Evolutionary conservation across 2,888 invertebrate species (phyloP), one percentile per base, ranked within the genome.

Genomic region (Melanostoma scalare): DNA sequence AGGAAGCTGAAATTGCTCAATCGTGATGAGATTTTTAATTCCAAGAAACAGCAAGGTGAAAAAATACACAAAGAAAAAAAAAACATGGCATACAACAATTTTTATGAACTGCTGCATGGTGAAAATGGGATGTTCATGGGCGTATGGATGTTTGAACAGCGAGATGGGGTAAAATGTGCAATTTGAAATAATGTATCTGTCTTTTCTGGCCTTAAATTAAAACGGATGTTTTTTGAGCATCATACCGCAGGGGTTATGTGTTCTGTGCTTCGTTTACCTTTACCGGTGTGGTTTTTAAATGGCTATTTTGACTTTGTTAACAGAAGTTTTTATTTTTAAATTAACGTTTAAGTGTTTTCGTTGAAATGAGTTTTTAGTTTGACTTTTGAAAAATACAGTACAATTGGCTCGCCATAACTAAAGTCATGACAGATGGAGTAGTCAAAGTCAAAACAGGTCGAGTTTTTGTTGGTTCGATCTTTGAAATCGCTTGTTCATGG

Each of bases 11-110:
- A 56, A 74, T 82, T 82, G 69, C 82, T 82, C 82, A 82, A 74
- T 82, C 82, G 78, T 82, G 78, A 82, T 78, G 78, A 63, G 53
- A 69, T 48, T 78, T 69, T 69, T 42, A 69, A 78, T 78, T 78
- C 73, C 40, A 53, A 48, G 69, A 56, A 78, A 71, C 67, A 67
- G 50, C 46, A 58, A 50, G 44, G 48, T 42, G 5, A 20, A 20
- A 20, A 20, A 20, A 20, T 20, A 20, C 20, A 20, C 20, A 20
- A 20, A 1, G 20, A 20, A 20, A 20, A 20, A 20, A 20, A 81
- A 72, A 82, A 56, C 78, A 73, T 69, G 68, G 69, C 73, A 58
- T 74, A 68, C 46, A 38, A 33, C 46, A 33, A 33, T 8, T 20
- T 36, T 10, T n/a, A 40, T 30, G n/a, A 31, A 33, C 50, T 40